A percentile compares a stretch with the other conserved stretches of the same genome.
Evolutionary conservation across 2,113 vertebrate genomes (phyloP).

Genomic region (Colaptes auratus): DNA sequence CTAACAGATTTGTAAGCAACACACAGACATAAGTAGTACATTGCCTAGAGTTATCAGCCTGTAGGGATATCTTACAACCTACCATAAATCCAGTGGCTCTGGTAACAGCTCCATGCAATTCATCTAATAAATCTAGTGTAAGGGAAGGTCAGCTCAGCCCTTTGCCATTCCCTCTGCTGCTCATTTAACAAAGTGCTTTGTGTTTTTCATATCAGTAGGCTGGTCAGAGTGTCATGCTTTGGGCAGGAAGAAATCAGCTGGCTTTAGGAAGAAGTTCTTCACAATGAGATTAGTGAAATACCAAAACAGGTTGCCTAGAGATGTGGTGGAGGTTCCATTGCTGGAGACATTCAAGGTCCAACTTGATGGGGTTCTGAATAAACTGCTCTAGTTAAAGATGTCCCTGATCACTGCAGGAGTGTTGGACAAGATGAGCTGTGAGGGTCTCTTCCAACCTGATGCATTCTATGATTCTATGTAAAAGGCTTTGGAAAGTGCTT

Average conservation of each 20-base stretch:
- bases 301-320: too few relatives aligned
- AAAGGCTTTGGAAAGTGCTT: background rate
- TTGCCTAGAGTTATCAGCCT: background rate
- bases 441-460: too few relatives aligned
- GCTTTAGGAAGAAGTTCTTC: too few relatives aligned
- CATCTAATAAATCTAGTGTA: background rate
- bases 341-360: too few relatives aligned
- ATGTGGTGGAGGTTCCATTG: too few relatives aligned
- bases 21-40: background rate
- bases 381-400: too few relatives aligned
- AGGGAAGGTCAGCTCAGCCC: background rate
- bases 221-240: background rate
- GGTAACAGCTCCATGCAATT: background rate
- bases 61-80: background rate
- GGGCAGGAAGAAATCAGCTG: background rate
- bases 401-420: too few relatives aligned
- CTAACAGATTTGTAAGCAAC: background rate
- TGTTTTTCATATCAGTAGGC: background rate
- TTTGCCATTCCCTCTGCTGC: background rate
- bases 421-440: too few relatives aligned
- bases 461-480: too few relatives aligned
- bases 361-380: too few relatives aligned
- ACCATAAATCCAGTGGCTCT: rapidly evolving
- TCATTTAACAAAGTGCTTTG: background rate
- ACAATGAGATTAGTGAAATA: too few relatives aligned